A percentile compares a stretch with the other conserved stretches of the same genome.
Conservation (phyloP, 2,888 invertebrate species). For the Bruchidius siliquastri region DNA sequence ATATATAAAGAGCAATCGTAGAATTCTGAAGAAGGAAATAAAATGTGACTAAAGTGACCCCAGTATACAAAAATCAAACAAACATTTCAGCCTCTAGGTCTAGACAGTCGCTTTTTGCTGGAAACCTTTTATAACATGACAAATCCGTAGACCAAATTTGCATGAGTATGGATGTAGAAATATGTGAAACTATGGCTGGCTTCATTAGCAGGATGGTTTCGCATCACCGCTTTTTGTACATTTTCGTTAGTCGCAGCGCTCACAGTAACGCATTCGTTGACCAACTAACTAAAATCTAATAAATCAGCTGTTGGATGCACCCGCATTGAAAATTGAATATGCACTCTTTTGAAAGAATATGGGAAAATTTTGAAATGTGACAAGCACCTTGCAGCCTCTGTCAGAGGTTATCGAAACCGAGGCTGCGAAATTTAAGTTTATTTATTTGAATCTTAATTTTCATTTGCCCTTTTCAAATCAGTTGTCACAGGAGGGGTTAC, state of each 20-base stretch:
- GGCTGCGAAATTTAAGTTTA: no score
- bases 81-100: neutral
- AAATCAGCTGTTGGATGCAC: neutral
- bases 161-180: neutral
- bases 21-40: no score
- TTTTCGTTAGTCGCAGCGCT: neutral
- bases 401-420: no score
- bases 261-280: neutral
- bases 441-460: no score
- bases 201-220: neutral
- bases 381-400: no score
- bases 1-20: no score
- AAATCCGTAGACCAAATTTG: neutral
- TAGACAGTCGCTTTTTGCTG: neutral
- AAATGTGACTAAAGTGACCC: no score
- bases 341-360: no score
- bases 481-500: no score
- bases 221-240: neutral
- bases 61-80: no score
- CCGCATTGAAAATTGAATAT: neutral
- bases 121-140: neutral
- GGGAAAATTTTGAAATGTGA: no score
- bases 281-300: neutral
- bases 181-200: neutral
- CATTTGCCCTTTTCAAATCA: no score